Conservation (phyloP, 2,113 vertebrate species). For the Passerina amoena region DNA sequence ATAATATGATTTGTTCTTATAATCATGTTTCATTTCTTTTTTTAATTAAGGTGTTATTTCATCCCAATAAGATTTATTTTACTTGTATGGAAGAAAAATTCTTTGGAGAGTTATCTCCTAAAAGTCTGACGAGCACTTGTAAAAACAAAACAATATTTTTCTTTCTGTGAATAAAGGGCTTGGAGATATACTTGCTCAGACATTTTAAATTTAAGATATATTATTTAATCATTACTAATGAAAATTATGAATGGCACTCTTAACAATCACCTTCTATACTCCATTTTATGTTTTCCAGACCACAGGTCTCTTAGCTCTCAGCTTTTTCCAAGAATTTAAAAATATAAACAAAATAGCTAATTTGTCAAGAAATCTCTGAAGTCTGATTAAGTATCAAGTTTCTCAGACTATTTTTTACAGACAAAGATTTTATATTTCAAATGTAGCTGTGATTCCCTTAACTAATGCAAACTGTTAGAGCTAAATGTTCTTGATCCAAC, state of each 20-base stretch:
- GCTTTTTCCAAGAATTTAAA: not conserved
- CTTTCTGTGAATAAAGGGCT: not conserved
- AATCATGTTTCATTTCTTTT: not conserved
- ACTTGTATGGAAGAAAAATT: rapidly evolving
- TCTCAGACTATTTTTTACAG: not conserved
- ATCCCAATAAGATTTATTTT: not conserved
- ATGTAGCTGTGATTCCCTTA: not conserved
- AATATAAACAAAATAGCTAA: not conserved
- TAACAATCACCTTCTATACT: not conserved
- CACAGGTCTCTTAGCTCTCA: not conserved
- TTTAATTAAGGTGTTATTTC: not conserved
- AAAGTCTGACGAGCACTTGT: not conserved
- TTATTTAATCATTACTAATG: not conserved
- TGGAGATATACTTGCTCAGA: not conserved
- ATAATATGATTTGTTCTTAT: not conserved
- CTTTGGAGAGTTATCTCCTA: not conserved
- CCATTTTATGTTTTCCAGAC: not conserved
- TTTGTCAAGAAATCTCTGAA: not conserved
- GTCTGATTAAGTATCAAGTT: not conserved
- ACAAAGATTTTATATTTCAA: not conserved
- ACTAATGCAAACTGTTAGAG: not conserved
- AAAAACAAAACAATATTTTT: not conserved
- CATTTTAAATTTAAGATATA: not conserved
- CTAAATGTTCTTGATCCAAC: not conserved
- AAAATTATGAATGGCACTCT: not conserved